These are phyloP conservation scores for Crambe crambe DNA, from an alignment of 37 sponge, comb jelly and placozoan species.

Conservation along the genomic window DNA sequence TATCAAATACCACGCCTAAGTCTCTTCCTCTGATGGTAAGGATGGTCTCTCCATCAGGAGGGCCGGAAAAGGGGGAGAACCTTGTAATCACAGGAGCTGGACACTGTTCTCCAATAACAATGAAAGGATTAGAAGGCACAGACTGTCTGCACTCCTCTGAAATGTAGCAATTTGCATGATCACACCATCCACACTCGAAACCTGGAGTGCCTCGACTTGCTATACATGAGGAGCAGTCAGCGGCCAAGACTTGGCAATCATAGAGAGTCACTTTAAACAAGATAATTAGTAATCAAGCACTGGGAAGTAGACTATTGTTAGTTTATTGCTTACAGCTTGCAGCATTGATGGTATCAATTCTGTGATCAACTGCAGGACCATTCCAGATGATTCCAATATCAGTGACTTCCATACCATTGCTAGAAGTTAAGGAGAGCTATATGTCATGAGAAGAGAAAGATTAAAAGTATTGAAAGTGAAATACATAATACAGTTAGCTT, in stretches of 20 bases:
- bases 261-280: slow-evolving; percentile 42
- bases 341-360: neutral
- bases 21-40: slow-evolving; percentile 74
- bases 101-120: slow-evolving; percentile 13
- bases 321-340: neutral
- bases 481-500: neutral
- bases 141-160: neutral
- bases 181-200: slow-evolving; percentile 68
- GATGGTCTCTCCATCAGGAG: slow-evolving; percentile 63
- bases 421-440: neutral
- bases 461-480: neutral
- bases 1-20: slow-evolving; percentile 49
- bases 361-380: neutral
- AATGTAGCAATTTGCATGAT: neutral
- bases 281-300: neutral
- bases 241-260: slow-evolving; percentile 22
- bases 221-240: slow-evolving; percentile 52
- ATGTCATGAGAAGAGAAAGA: neutral
- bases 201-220: slow-evolving; percentile 22
- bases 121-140: neutral
- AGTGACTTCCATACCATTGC: neutral
- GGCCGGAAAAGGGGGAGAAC: slow-evolving; percentile 59
- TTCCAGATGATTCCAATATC: neutral
- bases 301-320: neutral
- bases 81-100: slow-evolving; percentile 36